Evolutionary conservation across 2,888 invertebrate genomes (phyloP), one percentile per base, ranked within the genome.

Genomic region (Platycheirus albimanus): DNA sequence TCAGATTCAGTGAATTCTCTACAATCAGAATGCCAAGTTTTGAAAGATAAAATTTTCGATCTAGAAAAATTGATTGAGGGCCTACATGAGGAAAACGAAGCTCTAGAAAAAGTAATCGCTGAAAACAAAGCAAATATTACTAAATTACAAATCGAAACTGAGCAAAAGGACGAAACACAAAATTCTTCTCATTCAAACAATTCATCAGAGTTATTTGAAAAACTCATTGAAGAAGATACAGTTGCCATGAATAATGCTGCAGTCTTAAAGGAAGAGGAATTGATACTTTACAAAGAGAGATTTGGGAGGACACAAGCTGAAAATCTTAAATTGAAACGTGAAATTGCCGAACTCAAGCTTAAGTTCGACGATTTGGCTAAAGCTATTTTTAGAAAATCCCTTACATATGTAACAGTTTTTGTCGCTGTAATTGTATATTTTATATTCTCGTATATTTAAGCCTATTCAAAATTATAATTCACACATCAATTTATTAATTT

Each of bases 211-310:
- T 58, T 63, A 43, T 85, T 87, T 36, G 86, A 87, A 20, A 74
- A 84, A 61, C 78, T 86, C 58, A 85, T 85, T 41, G 63, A 84
- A 43, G 87, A 89, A 30, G 90, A 90, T 51, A 78, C 88, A 19
- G 86, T 85, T 66, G 86, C 87, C 63, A 87, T 90, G 11, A 90
- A 87, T 74, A 87, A 86, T 74, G 85, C 85, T 17, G 86, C 87
- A 24, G 84, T 90, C 41, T 87, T 89, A 85, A 87, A 87, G 0
- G 91, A 91, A 70, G 91, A 91, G 77, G 91, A 91, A 72, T 81
- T 91, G 4, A 88, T 91, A 51, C 86, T 89, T 38, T 90, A 89
- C 85, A 91, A 91, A 86, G 91, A 91, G 74, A 88, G 88, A 52
- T 87, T 90, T 79, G 90, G 90, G 41, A 79, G 87, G 70, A 86